Evolutionary conservation across 2,888 invertebrate genomes (phyloP), one percentile per base, ranked within the genome.

Genomic region (Helobdella robusta): DNA sequence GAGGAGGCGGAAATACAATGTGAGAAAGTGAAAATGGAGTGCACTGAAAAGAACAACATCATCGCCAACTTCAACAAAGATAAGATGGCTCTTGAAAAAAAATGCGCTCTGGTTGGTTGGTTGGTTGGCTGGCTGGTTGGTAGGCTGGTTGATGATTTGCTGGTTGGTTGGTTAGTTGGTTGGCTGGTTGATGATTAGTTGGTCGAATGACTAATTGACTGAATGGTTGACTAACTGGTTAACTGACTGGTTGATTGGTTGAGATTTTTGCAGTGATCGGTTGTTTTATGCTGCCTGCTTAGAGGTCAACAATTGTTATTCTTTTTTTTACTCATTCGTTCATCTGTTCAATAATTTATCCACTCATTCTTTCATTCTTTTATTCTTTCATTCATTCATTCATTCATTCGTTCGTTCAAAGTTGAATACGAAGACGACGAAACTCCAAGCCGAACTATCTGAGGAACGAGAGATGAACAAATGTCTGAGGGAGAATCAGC

Each of bases 381-480:
- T 18, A 18, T 52, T 15, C 20, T 52, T 15, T 23, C 20, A 52
- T 52, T 20, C 11, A 18, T 58, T 59, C 11, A 23, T 25, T 20
- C 15, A 23, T 59, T 36, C 15, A 6, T 5, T 56, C 30, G 34
- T 61, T 59, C 61, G 20, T 44, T 20, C 50, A 32, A 40, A 71
- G 71, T 52, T 71, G 65, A 58, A 50, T n/a, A 54, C 54, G 11
- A 67, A 65, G 54, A 77, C 91, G 65, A 81, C 84, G 3, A 83
- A 86, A 70, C 80, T 87, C 30, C 84, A 87, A 72, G 80, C 81
- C 54, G 88, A 89, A 73, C 80, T 93, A 65, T 83, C 85, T 11
- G 92, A 92, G 74, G 93, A 95, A 79, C 86, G 87, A 69, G 87
- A 89, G 66, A 82, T 97, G 75, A 89, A 90, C 67, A 62, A 35